These are phyloP conservation scores for Megathymus violae DNA, from an alignment of 1,140 invertebrate genomes.

Conservation along the genomic window DNA sequence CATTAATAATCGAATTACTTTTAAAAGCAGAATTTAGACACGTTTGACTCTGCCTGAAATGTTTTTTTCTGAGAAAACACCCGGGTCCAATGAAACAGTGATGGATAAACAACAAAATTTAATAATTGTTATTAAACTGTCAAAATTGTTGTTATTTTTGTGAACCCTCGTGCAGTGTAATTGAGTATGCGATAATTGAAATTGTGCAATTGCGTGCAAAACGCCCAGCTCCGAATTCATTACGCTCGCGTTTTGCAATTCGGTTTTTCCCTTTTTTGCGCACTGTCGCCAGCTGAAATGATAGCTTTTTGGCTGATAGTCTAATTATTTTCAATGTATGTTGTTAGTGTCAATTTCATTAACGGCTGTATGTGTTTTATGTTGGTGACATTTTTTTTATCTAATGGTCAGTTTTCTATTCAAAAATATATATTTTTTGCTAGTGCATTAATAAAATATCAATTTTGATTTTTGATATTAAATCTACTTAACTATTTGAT, in stretches of 20 bases:
- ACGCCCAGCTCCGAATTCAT: constrained; percentile 72
- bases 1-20: no score
- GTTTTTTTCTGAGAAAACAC: no score
- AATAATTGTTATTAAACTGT: neutral
- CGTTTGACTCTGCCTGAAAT: no score
- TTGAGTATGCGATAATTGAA: constrained; percentile 76
- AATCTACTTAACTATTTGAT: no score
- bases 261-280: constrained; percentile 57
- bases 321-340: constrained; percentile 69
- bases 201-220: constrained; percentile 82
- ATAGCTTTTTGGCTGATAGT: constrained; percentile 59
- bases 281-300: constrained; percentile 54
- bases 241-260: constrained; percentile 66
- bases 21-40: no score
- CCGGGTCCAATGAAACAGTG: no score
- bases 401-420: constrained; percentile 5
- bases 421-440: neutral
- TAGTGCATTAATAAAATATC: no score
- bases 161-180: constrained; percentile 17
- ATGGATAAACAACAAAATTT: no score
- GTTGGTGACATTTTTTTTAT: no score
- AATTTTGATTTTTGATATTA: no score
- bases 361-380: constrained; percentile 39
- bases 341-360: constrained; percentile 57
- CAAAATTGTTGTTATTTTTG: constrained; percentile 12